phyloP scores from a whole-genome alignment of 2,888 invertebrate genomes.

The Drosophila melanosoma region DNA sequence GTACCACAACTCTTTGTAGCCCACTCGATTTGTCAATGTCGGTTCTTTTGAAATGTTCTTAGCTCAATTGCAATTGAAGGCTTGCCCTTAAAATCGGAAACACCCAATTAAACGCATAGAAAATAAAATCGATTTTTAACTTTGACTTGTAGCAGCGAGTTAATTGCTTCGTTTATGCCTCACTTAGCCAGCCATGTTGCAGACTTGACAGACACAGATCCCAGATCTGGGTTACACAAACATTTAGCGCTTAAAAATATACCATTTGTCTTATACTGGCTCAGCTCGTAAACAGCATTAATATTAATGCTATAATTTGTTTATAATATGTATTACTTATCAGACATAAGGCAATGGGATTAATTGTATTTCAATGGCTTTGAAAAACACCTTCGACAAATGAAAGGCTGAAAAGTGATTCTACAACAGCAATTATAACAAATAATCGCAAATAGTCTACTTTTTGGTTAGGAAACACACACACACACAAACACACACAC shows the following conservation, averaged over 20 bases:
- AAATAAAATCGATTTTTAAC: conserved; percentile 20
- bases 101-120: conserved; percentile 3
- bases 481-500: conserved; percentile 5
- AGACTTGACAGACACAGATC: not conserved
- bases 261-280: not conserved
- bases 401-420: conserved; percentile 30
- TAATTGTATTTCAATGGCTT: conserved; percentile 26
- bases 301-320: not conserved
- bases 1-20: not conserved
- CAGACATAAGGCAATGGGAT: not conserved
- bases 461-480: conserved; percentile 21
- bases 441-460: conserved; percentile 19
- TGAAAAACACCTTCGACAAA: conserved; percentile 24
- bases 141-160: not conserved
- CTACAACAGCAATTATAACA: conserved; percentile 16
- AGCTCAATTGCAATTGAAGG: not conserved
- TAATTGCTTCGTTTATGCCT: conserved; percentile 8
- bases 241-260: not conserved
- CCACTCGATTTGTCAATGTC: not conserved
- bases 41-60: not conserved
- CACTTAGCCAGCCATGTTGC: not conserved
- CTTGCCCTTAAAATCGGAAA: not conserved
- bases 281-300: not conserved
- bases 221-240: not conserved
- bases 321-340: not conserved